Base-by-base conservation (phyloP, 1,140 invertebrate species). In the Ruditapes philippinarum region DNA sequence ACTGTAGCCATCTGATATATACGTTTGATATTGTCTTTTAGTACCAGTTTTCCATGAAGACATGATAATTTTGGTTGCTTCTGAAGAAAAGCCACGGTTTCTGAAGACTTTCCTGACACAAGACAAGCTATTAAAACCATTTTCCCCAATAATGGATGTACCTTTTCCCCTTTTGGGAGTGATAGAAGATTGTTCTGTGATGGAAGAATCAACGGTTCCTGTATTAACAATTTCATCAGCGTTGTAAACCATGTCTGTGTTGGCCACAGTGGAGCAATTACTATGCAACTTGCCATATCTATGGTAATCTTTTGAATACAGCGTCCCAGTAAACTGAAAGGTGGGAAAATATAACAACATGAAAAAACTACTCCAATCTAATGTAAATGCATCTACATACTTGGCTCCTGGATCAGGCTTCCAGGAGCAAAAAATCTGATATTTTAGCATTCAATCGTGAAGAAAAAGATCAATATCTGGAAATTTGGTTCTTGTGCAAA, bases 371-470 rank as follows among this genome's bases (percentile, higher is more conserved):
- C n/a, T 19, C 87, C 87, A 91, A 45, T 68, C 19, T 28, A 80
- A 33, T 19, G 86, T 80, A 86, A 91, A 91, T 45, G 90, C 74
- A 90, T 90, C 70, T 19, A 90, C 42, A 60, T 40, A 54, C 42
- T 38, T 28, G 25, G 88, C 80, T 28, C 54, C 36, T 65, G 90
- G 74, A 86, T 91, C 90, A 28, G 87, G 86, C 22, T 73, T 57
- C 80, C 76, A 91, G 36, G 91, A 78, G 19, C 78, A 79, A 88
- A 74, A 91, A 45, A 17, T 70, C 28, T 45, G n/a, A 1, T 88
- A 14, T 33, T 90, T 83, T 19, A 45, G 42, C 62, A 90, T n/a
- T n/a, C n/a, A n/a, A n/a, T n/a, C n/a, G n/a, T n/a, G n/a, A n/a
- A n/a, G n/a, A n/a, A n/a, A n/a, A n/a, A n/a, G n/a, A n/a, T n/a